These are phyloP conservation scores for Danio aesculapii DNA, from an alignment of 2,797 vertebrate species.

Conservation along the genomic window DNA sequence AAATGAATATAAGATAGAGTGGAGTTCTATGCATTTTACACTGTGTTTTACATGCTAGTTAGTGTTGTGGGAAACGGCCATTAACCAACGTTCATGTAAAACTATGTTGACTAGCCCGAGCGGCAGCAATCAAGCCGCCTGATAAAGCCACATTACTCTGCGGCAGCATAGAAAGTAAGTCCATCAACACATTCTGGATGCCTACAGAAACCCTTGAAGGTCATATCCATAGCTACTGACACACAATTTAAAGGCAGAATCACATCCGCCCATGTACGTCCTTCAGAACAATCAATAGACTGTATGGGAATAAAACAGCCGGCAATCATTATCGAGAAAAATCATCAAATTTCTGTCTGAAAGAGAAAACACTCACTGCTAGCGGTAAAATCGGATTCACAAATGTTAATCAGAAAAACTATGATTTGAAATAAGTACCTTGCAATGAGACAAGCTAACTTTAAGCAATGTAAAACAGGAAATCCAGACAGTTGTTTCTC, in stretches of 20 bases:
- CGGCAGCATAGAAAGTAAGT: constrained; percentile 1
- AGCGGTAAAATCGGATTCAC: not conserved
- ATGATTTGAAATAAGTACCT: not conserved
- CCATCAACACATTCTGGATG: constrained; percentile 1
- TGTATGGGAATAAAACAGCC: not conserved
- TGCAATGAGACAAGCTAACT: not conserved
- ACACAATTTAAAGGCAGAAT: constrained; percentile 40
- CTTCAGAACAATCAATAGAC: constrained; percentile 39
- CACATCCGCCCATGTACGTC: constrained; percentile 24
- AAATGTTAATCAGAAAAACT: not conserved
- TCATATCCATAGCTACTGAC: constrained; percentile 30
- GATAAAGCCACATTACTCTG: constrained; percentile 1
- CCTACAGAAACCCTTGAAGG: constrained; percentile 21
- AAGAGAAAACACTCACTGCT: constrained; percentile 7
- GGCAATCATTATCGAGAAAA: constrained; percentile 11
- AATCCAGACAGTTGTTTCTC: constrained; percentile 20
- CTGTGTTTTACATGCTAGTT: not conserved
- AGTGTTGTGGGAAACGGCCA: not conserved
- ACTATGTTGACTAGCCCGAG: not conserved
- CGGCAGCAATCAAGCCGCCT: not conserved
- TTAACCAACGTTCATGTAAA: constrained; percentile 8
- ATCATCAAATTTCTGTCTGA: constrained; percentile 4
- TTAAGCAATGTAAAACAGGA: constrained; percentile 2
- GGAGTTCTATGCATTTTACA: too few species aligned
- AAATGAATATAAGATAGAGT: not conserved